A percentile compares a stretch with the other conserved stretches of the same genome.
These are phyloP conservation scores for Thamnaconus septentrionalis DNA, from an alignment of 2,113 vertebrate genomes.

Conservation along the genomic window DNA sequence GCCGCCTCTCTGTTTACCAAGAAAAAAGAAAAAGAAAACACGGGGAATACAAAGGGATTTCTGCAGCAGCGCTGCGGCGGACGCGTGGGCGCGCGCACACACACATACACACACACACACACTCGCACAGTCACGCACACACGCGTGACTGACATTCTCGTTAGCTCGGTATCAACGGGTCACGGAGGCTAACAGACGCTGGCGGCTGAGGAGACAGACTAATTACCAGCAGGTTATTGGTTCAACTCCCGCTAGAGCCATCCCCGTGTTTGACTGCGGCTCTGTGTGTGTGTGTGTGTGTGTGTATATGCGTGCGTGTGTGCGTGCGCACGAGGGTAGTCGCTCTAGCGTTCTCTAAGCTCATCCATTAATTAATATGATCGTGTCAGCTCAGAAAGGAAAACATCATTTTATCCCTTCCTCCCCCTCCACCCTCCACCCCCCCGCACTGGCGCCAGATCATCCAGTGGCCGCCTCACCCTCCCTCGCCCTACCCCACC, in stretches of 20 bases:
- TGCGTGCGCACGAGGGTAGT: slow-evolving; percentile 26
- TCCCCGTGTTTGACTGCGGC: slow-evolving; percentile 35
- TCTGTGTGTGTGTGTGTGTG: slow-evolving; percentile 6
- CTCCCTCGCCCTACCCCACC: not conserved
- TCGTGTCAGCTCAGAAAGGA: slow-evolving; percentile 59
- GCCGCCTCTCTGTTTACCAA: slow-evolving; percentile 35
- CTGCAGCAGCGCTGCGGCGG: not conserved
- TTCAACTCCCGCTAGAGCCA: slow-evolving; percentile 67
- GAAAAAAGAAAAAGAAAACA: slow-evolving; percentile 20
- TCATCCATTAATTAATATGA: slow-evolving; percentile 66
- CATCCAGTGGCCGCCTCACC: not conserved
- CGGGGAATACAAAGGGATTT: slow-evolving; percentile 9
- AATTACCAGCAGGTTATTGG: slow-evolving; percentile 75
- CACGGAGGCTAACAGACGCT: slow-evolving; percentile 69
- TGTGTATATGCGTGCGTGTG: too few species aligned
- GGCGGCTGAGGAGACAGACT: slow-evolving; percentile 71
- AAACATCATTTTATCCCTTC: slow-evolving; percentile 47
- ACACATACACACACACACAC: not conserved
- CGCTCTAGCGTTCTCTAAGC: slow-evolving; percentile 47
- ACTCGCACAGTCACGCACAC: not conserved
- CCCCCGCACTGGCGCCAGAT: not conserved
- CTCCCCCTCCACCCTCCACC: slow-evolving; percentile 22
- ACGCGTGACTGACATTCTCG: slow-evolving; percentile 65
- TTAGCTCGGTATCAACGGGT: slow-evolving; percentile 70
- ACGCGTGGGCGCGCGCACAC: slow-evolving; percentile 8